Percentiles rank a stretch among this genome's conserved stretches.
phyloP scores from a whole-genome alignment of 2,113 vertebrate genomes.

The Carollia perspicillata region DNA sequence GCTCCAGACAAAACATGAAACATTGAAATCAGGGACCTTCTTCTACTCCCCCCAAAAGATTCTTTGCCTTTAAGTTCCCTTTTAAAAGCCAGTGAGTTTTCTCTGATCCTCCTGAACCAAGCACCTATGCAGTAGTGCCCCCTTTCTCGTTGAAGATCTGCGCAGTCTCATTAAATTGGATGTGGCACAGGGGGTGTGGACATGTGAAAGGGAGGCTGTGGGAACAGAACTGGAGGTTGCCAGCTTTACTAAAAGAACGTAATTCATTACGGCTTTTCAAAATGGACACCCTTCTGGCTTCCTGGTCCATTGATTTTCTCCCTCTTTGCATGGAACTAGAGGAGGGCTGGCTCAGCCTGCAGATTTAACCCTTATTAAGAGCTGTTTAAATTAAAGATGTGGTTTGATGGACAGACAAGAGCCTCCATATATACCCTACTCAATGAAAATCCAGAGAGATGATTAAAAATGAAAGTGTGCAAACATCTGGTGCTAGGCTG shows the following conservation, averaged over 20 bases:
- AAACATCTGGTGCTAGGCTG: neutral
- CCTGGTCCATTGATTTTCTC: constrained; percentile 71
- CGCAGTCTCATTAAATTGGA: constrained; percentile 87
- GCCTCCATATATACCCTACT: neutral
- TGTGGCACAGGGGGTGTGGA: constrained; percentile 82
- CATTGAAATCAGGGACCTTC: constrained; percentile 52
- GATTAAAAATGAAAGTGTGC: constrained; percentile 76
- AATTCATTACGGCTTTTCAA: constrained; percentile 82
- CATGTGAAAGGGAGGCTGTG: constrained; percentile 81
- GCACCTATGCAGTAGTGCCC: constrained; percentile 72
- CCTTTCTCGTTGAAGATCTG: constrained; percentile 80
- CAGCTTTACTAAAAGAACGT: constrained; percentile 79
- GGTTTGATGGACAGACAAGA: constrained; percentile 76
- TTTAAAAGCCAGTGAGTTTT: constrained; percentile 73
- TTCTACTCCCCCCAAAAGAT: constrained; percentile 47
- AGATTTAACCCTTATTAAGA: constrained; percentile 84
- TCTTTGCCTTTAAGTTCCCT: constrained; percentile 79
- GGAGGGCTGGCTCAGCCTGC: constrained; percentile 67
- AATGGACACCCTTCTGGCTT: constrained; percentile 81
- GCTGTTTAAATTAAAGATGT: constrained; percentile 79
- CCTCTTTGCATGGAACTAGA: constrained; percentile 59
- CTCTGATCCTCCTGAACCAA: constrained; percentile 83
- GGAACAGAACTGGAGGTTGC: constrained; percentile 80
- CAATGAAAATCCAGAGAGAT: constrained; percentile 34
- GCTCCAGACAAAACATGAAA: constrained; percentile 26